These are phyloP conservation scores for Tapirus indicus DNA, from an alignment of 2,797 vertebrate genomes.

Conservation along the genomic window DNA sequence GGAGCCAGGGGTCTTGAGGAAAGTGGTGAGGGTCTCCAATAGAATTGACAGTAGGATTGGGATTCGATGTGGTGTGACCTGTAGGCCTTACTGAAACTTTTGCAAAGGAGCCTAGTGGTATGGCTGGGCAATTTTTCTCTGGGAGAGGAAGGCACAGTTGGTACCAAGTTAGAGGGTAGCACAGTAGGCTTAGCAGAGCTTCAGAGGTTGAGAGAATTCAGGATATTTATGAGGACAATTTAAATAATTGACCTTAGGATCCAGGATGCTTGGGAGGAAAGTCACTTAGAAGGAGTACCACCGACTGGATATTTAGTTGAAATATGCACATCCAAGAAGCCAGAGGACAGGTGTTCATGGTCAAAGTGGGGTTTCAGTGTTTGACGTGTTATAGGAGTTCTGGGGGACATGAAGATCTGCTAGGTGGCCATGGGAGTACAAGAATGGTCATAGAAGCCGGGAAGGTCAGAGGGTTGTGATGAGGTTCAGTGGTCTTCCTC, in stretches of 20 bases:
- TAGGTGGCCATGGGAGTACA: background rate
- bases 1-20: background rate
- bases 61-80: background rate
- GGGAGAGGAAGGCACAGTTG: no score
- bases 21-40: background rate
- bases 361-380: background rate
- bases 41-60: background rate
- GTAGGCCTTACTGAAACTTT: background rate
- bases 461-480: no score
- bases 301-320: background rate
- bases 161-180: background rate
- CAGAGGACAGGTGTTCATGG: background rate
- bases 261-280: background rate
- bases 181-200: background rate
- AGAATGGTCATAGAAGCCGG: background rate
- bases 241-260: background rate
- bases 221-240: background rate
- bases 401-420: background rate
- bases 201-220: constrained; percentile 25
- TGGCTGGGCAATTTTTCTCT: background rate
- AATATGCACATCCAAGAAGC: constrained; percentile 1
- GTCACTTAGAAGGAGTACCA: background rate
- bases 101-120: background rate
- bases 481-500: background rate
- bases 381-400: background rate